Conservation (phyloP, 1,140 invertebrate genomes). For the Monomorium pharaonis region DNA sequence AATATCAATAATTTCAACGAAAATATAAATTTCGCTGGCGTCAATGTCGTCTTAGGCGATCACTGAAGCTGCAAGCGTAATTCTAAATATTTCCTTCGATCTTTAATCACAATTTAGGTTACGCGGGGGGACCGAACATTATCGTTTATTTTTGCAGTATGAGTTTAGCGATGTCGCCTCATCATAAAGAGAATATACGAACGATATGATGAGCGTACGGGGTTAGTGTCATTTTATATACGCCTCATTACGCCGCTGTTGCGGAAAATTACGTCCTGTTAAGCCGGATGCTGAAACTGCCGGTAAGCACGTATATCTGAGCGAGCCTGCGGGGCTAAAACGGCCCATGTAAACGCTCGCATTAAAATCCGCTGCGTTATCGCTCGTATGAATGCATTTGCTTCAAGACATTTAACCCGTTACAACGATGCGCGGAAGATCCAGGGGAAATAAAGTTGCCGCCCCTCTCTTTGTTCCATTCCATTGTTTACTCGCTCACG, state of each 20-base stretch:
- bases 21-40: neutral
- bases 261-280: conserved; percentile 56
- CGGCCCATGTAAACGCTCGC: conserved; percentile 51
- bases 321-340: conserved; percentile 38
- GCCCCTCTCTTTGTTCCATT: too few relatives aligned
- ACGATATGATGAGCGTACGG: conserved; percentile 22
- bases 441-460: conserved; percentile 11
- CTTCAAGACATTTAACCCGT: conserved; percentile 49
- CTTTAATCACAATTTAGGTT: conserved; percentile 27
- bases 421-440: conserved; percentile 28
- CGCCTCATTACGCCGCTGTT: conserved; percentile 45
- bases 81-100: conserved; percentile 2
- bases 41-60: neutral
- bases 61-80: neutral
- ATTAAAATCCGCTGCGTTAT: conserved; percentile 62
- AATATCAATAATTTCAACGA: neutral
- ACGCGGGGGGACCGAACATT: neutral
- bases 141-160: conserved; percentile 41
- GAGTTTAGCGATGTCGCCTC: conserved; percentile 19
- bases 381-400: conserved; percentile 56
- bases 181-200: conserved; percentile 44
- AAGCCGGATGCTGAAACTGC: conserved; percentile 55
- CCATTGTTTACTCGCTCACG: neutral
- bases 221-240: conserved; percentile 38
- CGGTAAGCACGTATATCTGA: conserved; percentile 53